Percentiles rank a stretch among this genome's conserved stretches.
Evolutionary conservation across 1,140 invertebrate genomes (phyloP).

Genomic region (Frieseomelitta varia): DNA sequence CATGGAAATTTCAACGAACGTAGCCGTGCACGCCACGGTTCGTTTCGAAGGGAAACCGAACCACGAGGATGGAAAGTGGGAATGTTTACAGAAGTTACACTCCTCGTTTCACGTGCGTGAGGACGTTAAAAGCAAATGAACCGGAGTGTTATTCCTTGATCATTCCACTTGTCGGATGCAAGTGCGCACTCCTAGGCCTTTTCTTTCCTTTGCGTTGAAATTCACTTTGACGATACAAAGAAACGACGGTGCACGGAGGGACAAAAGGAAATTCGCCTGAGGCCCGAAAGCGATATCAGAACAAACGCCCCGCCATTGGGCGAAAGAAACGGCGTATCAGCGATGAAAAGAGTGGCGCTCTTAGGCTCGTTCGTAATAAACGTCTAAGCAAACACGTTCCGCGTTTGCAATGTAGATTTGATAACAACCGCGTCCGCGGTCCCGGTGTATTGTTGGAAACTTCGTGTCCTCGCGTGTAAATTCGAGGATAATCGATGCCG

Average conservation of each 20-base stretch:
- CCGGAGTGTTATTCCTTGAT: background rate
- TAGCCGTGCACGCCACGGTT: too few relatives aligned
- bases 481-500: background rate
- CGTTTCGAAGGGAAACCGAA: background rate
- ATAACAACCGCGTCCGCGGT: too few relatives aligned
- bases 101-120: background rate
- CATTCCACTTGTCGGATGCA: background rate
- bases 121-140: background rate
- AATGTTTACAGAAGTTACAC: background rate
- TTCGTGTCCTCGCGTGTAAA: background rate
- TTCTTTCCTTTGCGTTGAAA: slow-evolving; percentile 10
- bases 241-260: background rate
- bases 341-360: background rate
- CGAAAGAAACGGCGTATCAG: background rate
- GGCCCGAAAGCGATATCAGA: slow-evolving; percentile 5
- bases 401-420: background rate
- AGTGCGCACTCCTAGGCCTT: background rate
- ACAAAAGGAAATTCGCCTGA: slow-evolving; percentile 13
- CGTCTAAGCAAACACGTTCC: background rate
- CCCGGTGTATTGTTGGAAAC: background rate
- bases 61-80: too few relatives aligned
- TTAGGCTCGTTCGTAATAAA: background rate
- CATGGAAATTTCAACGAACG: background rate
- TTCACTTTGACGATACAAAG: slow-evolving; percentile 24
- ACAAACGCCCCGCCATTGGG: slow-evolving; percentile 1